Evolutionary conservation across 92 coral and sea anemone species (phyloP), one percentile per base, ranked within the genome.

Genomic region (Zoanthus sansibaricus): DNA sequence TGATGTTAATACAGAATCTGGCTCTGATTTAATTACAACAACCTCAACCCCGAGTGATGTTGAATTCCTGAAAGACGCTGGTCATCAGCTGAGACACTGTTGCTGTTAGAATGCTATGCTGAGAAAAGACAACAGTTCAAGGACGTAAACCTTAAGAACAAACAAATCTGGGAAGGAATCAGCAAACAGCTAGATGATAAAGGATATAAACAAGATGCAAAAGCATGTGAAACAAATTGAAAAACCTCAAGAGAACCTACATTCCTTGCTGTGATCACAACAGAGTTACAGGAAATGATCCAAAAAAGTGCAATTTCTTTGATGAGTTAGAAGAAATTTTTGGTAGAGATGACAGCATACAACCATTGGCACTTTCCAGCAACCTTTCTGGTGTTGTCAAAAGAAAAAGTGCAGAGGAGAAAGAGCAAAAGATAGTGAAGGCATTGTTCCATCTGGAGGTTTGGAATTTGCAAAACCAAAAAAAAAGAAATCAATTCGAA

Each of bases 241-340:
- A 83, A 59, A 88, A 83, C 86, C 67, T 88, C 70, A 75, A 88
- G 68, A 83, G 88, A 72, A 71, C 79, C 37, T 87, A 87, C 49
- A 25, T 25, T 25, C 25, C 25, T 25, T 25, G 25, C 25, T 25
- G 84, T 6, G 88, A 88, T 15, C 84, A 88, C 76, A 83, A 88
- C 42, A 82, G 71, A 15, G 64, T 71, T 52, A 32, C 77, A 62
- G 79, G 91, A 48, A 83, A 82, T 59, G 91, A 88, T 45, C 71
- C 17, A 76, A 83, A 76, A 76, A 88, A 82, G 66, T 82, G 77
- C 79, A 79, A 47, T 51, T 82, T 55, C 76, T 88, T 42, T 74
- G 83, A 88, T 21, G 82, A 88, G 37, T 72, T 82, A 49, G 31
- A 88, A 9, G 84, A 88, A 17, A 83, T 88, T 4, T 88, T 88